These are phyloP conservation scores for Ivindomyrus marchei DNA, from an alignment of 2,113 vertebrate species.

Conservation along the genomic window DNA sequence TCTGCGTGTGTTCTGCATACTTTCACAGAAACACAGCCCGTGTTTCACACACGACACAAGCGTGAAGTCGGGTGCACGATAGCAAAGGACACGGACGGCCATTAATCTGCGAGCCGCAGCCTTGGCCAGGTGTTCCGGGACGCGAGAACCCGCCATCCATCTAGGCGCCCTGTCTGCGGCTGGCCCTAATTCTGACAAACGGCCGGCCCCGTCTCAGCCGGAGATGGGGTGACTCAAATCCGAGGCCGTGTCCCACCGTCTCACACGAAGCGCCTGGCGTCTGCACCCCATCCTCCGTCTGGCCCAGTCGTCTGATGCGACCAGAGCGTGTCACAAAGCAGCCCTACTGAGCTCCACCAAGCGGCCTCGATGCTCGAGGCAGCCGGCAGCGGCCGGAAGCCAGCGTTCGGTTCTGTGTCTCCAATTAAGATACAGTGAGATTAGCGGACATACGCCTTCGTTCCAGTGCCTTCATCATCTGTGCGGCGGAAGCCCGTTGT, in stretches of 20 bases:
- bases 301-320: not conserved
- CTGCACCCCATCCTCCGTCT: not conserved
- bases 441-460: not conserved
- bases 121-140: constrained; percentile 10
- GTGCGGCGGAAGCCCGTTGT: not conserved
- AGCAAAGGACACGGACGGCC: not conserved
- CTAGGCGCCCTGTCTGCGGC: not conserved
- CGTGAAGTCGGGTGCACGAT: not conserved
- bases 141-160: not conserved
- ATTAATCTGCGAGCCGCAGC: constrained; percentile 11
- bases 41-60: not conserved
- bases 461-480: not conserved
- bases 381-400: not conserved
- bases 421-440: not conserved
- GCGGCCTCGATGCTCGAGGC: not conserved
- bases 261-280: not conserved
- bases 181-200: not conserved
- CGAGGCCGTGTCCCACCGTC: not conserved
- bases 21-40: not conserved
- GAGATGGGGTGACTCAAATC: not conserved
- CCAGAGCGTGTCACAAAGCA: not conserved
- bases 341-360: not conserved
- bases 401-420: too few species aligned
- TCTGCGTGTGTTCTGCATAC: not conserved
- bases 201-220: not conserved